Conservation (phyloP, 2,888 invertebrate genomes). For the Notodonta ziczac region DNA sequence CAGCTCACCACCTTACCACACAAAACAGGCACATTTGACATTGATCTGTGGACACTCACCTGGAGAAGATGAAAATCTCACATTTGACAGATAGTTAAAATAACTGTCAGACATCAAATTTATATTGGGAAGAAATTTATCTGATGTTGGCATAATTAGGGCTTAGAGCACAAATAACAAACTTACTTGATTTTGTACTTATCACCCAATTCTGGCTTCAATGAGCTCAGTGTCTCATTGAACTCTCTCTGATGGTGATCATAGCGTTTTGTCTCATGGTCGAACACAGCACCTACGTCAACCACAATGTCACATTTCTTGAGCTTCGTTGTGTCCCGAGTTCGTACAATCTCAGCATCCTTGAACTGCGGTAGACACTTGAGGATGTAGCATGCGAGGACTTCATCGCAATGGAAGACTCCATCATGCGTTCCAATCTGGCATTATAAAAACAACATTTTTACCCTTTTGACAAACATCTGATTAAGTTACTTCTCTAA, state of each 20-base stretch:
- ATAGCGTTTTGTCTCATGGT: slow-evolving; percentile 90
- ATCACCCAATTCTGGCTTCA: slow-evolving; percentile 85
- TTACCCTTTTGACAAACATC: too few relatives aligned
- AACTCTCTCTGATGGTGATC: slow-evolving; percentile 98
- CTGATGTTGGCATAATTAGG: too few relatives aligned
- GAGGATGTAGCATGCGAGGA: slow-evolving; percentile 96
- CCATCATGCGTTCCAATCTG: slow-evolving; percentile 92
- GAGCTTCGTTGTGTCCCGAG: slow-evolving; percentile 85
- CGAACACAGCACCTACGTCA: slow-evolving; percentile 96
- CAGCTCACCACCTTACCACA: too few relatives aligned
- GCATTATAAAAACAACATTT: slow-evolving; percentile 11
- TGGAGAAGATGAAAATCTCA: too few relatives aligned
- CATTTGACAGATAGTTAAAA: too few relatives aligned
- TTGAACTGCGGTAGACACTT: slow-evolving; percentile 91
- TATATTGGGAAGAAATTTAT: too few relatives aligned
- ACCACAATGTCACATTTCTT: slow-evolving; percentile 96
- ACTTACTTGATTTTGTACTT: slow-evolving; percentile 85
- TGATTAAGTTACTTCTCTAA: too few relatives aligned
- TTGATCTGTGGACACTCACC: too few relatives aligned
- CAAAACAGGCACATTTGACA: too few relatives aligned
- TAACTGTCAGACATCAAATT: too few relatives aligned
- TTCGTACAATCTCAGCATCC: slow-evolving; percentile 91
- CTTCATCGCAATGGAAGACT: slow-evolving; percentile 97
- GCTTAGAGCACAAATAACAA: background rate
- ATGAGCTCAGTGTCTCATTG: slow-evolving; percentile 86